Percentiles rank a stretch among this genome's conserved stretches.
Conservation (phyloP, 2,888 invertebrate species). For the Octodonta nipae region DNA sequence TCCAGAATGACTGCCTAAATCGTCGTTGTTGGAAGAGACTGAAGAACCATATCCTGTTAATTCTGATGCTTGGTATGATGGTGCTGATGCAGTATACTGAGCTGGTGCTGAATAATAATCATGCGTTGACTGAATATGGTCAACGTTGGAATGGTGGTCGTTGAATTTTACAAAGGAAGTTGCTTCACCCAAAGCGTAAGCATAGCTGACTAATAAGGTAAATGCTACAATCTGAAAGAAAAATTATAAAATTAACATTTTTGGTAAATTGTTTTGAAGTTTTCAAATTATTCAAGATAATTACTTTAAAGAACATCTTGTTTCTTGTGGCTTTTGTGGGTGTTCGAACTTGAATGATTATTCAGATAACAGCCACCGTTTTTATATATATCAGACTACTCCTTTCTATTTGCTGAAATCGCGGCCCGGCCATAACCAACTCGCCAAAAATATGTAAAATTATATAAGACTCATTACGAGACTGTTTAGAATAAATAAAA, state of each 20-base stretch:
- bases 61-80: slow-evolving; percentile 7
- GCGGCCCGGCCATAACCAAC: too few relatives aligned
- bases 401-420: too few relatives aligned
- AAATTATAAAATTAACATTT: neutral
- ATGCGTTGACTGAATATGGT: slow-evolving; percentile 13
- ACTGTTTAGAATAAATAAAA: too few relatives aligned
- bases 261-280: too few relatives aligned
- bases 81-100: slow-evolving; percentile 5
- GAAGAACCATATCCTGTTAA: too few relatives aligned
- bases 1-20: too few relatives aligned
- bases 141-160: slow-evolving; percentile 16
- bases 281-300: too few relatives aligned
- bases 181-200: slow-evolving; percentile 14
- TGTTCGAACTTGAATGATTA: slow-evolving; percentile 6
- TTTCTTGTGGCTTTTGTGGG: slow-evolving; percentile 3
- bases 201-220: slow-evolving; percentile 9
- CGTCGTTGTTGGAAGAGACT: too few relatives aligned
- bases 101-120: slow-evolving; percentile 1
- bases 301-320: slow-evolving; percentile 9
- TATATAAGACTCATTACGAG: too few relatives aligned
- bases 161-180: slow-evolving; percentile 18
- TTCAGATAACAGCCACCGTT: too few relatives aligned
- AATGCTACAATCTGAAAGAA: slow-evolving; percentile 8
- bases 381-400: too few relatives aligned
- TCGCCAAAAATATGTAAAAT: too few relatives aligned